Percentiles rank a stretch among this genome's conserved stretches.
Conservation (phyloP, 2,113 vertebrate genomes). For the Rhinoptilus africanus region DNA sequence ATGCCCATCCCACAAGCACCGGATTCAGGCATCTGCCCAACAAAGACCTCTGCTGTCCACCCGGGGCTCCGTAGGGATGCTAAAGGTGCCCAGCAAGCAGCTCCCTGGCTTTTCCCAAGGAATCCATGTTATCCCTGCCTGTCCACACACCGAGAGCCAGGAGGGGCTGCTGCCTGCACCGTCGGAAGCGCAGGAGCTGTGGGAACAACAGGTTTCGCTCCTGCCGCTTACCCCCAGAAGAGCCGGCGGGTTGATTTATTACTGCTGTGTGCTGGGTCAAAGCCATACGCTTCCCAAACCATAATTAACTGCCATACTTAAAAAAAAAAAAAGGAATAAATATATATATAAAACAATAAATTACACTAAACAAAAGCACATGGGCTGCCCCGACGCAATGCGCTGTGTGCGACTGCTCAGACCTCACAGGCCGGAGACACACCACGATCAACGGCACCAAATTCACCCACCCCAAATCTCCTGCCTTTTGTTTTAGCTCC, state of each 20-base stretch:
- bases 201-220: not conserved
- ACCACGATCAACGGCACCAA: not conserved
- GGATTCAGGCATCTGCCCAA: not conserved
- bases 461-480: not conserved
- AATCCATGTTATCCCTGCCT: fast-evolving
- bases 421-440: fast-evolving
- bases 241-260: not conserved
- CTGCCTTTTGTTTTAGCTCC: not conserved
- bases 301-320: not conserved
- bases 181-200: fast-evolving
- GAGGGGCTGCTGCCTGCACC: not conserved
- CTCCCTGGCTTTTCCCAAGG: not conserved
- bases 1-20: not conserved
- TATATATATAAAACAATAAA: not conserved
- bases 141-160: fast-evolving
- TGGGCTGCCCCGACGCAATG: fast-evolving
- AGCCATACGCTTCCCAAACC: not conserved
- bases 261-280: not conserved
- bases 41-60: not conserved
- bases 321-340: not conserved
- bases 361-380: not conserved
- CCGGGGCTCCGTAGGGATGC: fast-evolving
- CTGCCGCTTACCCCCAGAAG: not conserved
- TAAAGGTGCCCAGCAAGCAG: not conserved
- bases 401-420: not conserved